These are phyloP conservation scores for Microplitis demolitor DNA, from an alignment of 1,140 invertebrate genomes.

Conservation along the genomic window DNA sequence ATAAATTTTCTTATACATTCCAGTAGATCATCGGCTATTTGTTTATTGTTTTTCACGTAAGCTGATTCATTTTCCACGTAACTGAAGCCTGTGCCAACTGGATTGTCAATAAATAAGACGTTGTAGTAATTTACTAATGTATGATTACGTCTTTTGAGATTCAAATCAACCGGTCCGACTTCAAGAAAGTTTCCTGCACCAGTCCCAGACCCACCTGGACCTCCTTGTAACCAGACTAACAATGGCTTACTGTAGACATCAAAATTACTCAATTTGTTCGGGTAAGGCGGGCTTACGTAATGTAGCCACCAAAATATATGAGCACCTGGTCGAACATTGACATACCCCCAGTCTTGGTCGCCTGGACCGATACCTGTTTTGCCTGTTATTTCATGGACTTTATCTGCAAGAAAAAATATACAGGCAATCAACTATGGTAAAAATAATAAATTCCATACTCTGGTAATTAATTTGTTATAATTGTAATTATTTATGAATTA, in stretches of 20 bases:
- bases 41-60: constrained; percentile 68
- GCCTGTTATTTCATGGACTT: constrained; percentile 24
- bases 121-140: constrained; percentile 84
- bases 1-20: constrained; percentile 72
- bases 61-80: constrained; percentile 68
- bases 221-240: constrained; percentile 80
- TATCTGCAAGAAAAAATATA: too few relatives aligned
- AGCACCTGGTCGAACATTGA: constrained; percentile 70
- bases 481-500: too few relatives aligned
- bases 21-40: constrained; percentile 80
- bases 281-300: constrained; percentile 49
- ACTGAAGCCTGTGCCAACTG: constrained; percentile 86
- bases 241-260: constrained; percentile 69
- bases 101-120: constrained; percentile 86
- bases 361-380: constrained; percentile 62
- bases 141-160: constrained; percentile 69
- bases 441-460: too few relatives aligned
- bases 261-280: not conserved
- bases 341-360: constrained; percentile 73
- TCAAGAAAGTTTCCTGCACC: constrained; percentile 81
- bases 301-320: constrained; percentile 87
- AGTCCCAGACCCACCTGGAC: constrained; percentile 76
- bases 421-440: too few relatives aligned
- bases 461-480: too few relatives aligned
- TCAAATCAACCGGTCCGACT: constrained; percentile 72